Conservation (phyloP, 1,140 invertebrate genomes). For the Aphis craccivora region DNA sequence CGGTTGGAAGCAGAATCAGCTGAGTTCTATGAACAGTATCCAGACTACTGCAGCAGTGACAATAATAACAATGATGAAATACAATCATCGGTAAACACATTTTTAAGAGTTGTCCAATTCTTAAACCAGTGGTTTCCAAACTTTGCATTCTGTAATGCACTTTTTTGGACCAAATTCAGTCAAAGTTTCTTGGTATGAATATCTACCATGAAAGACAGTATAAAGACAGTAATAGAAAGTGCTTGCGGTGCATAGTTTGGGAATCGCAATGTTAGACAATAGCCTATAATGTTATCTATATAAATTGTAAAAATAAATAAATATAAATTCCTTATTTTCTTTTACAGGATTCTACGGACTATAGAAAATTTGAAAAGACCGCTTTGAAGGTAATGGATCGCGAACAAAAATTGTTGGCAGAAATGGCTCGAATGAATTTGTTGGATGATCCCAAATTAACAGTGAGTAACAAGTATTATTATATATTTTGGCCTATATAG, state of each 20-base stretch:
- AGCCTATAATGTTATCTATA: background rate
- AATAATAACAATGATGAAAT: background rate
- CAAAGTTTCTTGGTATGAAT: too few relatives aligned
- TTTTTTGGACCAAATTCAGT: too few relatives aligned
- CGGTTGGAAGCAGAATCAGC: background rate
- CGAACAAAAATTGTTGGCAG: slow-evolving; percentile 33
- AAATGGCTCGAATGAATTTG: slow-evolving; percentile 39
- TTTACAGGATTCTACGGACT: background rate
- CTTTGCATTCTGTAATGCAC: too few relatives aligned
- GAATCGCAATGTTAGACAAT: too few relatives aligned
- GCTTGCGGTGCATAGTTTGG: too few relatives aligned
- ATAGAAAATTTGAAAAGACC: background rate
- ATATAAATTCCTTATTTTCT: background rate
- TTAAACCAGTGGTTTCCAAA: too few relatives aligned
- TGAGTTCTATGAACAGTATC: background rate
- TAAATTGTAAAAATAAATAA: too few relatives aligned
- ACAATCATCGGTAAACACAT: background rate
- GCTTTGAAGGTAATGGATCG: background rate
- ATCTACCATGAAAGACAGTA: too few relatives aligned
- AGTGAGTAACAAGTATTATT: slow-evolving; percentile 1
- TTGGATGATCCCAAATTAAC: slow-evolving; percentile 19
- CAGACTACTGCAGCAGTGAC: background rate
- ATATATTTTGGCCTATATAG: background rate
- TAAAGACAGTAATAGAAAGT: too few relatives aligned
- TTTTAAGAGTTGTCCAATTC: background rate